These are phyloP conservation scores for Rosalia funebris DNA, from an alignment of 2,888 invertebrate genomes.

Conservation along the genomic window DNA sequence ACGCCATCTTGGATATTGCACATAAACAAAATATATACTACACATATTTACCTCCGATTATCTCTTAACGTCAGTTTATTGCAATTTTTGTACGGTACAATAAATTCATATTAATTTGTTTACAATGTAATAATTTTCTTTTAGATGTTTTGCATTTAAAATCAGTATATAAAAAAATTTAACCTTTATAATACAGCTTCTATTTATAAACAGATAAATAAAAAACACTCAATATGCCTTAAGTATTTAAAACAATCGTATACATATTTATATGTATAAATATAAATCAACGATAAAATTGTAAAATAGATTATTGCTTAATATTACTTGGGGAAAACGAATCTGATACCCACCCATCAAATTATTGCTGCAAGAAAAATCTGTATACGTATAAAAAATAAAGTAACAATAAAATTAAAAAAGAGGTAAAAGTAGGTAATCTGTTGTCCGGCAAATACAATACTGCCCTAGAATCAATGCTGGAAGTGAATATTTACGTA, in stretches of 20 bases:
- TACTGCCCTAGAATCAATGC: too few species aligned
- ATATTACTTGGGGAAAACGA: slow-evolving; percentile 6
- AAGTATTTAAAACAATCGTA: slow-evolving; percentile 5
- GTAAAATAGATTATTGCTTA: slow-evolving; percentile 18
- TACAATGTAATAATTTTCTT: too few species aligned
- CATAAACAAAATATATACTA: too few species aligned
- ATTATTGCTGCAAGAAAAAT: slow-evolving; percentile 15
- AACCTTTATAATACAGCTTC: slow-evolving; percentile 23
- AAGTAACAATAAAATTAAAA: slow-evolving; percentile 6
- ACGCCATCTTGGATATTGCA: too few species aligned
- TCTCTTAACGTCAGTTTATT: too few species aligned
- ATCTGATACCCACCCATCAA: slow-evolving; percentile 9
- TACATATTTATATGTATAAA: neutral
- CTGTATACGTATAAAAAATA: slow-evolving; percentile 12
- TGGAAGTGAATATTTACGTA: slow-evolving; percentile 30
- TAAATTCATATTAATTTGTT: too few species aligned
- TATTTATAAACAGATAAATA: slow-evolving; percentile 30
- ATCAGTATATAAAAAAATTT: slow-evolving; percentile 2
- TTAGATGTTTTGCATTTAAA: too few species aligned
- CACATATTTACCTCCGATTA: too few species aligned
- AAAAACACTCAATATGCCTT: neutral
- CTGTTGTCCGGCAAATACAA: too few species aligned
- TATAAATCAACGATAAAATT: slow-evolving; percentile 7
- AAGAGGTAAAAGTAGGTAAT: too few species aligned
- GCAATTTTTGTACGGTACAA: too few species aligned